These are phyloP conservation scores for Hassar affinis DNA, from an alignment of 2,113 vertebrate genomes.

Conservation along the genomic window DNA sequence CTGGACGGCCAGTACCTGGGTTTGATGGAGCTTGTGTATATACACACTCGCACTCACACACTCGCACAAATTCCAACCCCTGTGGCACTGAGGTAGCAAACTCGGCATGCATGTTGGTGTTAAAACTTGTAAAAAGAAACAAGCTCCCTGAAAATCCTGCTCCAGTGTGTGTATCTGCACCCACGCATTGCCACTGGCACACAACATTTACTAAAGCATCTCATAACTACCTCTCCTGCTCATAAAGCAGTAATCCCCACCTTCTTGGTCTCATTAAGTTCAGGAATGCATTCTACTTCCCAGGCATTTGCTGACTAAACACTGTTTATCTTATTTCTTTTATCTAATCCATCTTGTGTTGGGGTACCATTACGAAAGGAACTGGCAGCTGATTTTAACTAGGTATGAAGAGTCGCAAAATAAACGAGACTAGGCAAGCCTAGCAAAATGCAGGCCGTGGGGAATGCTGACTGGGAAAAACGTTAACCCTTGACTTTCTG, in stretches of 20 bases:
- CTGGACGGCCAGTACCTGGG: background rate
- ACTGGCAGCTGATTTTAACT: background rate
- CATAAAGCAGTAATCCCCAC: conserved; percentile 65
- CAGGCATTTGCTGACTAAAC: conserved; percentile 29
- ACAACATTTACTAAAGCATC: conserved; percentile 62
- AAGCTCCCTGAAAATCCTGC: background rate
- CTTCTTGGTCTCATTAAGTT: conserved; percentile 68
- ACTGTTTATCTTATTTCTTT: conserved; percentile 2
- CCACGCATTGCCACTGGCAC: conserved; percentile 48
- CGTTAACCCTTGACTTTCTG: background rate
- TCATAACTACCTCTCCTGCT: conserved; percentile 64
- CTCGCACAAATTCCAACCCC: background rate
- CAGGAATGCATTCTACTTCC: conserved; percentile 27
- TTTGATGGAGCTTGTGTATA: background rate
- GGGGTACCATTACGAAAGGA: conserved; percentile 2
- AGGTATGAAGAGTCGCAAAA: conserved; percentile 10
- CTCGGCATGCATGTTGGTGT: conserved; percentile 4
- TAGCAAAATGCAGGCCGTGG: background rate
- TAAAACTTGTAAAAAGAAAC: conserved; percentile 23
- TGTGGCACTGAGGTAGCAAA: background rate
- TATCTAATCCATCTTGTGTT: conserved; percentile 7
- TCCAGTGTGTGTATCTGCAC: background rate
- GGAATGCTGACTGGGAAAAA: background rate
- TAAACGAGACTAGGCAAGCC: conserved; percentile 23
- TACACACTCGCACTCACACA: background rate